These are phyloP conservation scores for Idaea dimidiata DNA, from an alignment of 2,888 invertebrate species.

Conservation along the genomic window DNA sequence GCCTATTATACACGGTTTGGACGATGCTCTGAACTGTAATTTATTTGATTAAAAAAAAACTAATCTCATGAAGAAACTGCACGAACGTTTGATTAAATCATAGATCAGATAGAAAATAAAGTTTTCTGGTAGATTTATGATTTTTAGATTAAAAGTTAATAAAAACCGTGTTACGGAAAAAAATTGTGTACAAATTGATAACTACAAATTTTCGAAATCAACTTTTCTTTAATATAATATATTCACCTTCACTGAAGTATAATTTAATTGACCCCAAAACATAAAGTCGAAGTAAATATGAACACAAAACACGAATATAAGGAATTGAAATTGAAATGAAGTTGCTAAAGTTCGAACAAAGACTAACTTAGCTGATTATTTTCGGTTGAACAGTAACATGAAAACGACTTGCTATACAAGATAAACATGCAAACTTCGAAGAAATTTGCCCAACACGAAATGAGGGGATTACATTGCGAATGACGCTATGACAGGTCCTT, in stretches of 20 bases:
- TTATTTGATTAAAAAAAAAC: constrained; percentile 56
- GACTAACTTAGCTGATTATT: constrained; percentile 64
- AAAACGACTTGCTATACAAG: constrained; percentile 62
- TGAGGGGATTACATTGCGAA: constrained; percentile 58
- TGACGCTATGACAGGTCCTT: constrained; percentile 43
- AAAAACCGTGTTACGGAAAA: constrained; percentile 4
- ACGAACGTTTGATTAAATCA: constrained; percentile 25
- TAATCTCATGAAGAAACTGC: constrained; percentile 25
- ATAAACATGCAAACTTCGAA: constrained; percentile 70
- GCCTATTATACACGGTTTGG: constrained; percentile 76
- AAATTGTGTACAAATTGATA: constrained; percentile 10
- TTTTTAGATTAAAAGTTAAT: constrained; percentile 3
- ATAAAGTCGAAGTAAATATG: constrained; percentile 23
- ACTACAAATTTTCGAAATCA: neutral
- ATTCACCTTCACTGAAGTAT: constrained; percentile 7
- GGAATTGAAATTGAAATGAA: constrained; percentile 44
- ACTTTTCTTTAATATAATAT: neutral
- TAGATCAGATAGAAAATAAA: constrained; percentile 12
- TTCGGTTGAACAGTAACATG: constrained; percentile 61
- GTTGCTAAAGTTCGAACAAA: constrained; percentile 49
- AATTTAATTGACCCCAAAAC: constrained; percentile 25
- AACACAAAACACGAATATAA: constrained; percentile 28
- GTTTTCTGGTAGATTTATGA: neutral
- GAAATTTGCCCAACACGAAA: constrained; percentile 60
- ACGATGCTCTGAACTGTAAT: constrained; percentile 66